Evolutionary conservation across 1,140 invertebrate species (phyloP).

Genomic region (Drosophila asahinai): DNA sequence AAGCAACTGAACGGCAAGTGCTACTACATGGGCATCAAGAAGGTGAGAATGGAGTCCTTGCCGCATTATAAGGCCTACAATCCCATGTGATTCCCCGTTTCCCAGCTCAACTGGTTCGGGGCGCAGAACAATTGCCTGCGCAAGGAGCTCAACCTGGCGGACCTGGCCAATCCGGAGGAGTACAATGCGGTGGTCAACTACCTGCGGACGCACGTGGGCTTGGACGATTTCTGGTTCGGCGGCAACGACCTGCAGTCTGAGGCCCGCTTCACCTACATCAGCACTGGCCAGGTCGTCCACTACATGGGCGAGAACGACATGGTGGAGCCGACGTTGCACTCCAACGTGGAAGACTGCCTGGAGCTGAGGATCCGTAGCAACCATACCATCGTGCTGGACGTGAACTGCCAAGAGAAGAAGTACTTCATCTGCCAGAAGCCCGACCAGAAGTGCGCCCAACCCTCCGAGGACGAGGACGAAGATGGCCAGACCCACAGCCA

Average conservation of each 20-base stretch:
- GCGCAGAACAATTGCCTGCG: conserved; percentile 87
- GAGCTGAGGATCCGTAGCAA: conserved; percentile 55
- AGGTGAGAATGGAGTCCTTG: conserved; percentile 32
- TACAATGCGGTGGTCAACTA: conserved; percentile 29
- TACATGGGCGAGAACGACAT: conserved; percentile 26
- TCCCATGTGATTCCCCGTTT: neutral
- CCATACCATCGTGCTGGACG: conserved; percentile 48
- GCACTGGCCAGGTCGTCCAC: conserved; percentile 34
- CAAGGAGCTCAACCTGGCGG: conserved; percentile 88
- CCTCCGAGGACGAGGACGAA: neutral
- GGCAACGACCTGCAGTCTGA: conserved; percentile 64
- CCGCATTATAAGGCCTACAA: neutral
- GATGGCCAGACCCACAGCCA: conserved; percentile 49
- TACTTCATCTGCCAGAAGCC: conserved; percentile 59
- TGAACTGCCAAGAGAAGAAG: conserved; percentile 60
- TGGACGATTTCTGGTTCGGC: conserved; percentile 67
- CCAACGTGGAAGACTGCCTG: conserved; percentile 68
- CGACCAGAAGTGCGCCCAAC: conserved; percentile 37
- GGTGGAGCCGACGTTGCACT: conserved; percentile 44
- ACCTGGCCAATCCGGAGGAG: conserved; percentile 67
- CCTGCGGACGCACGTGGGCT: conserved; percentile 22
- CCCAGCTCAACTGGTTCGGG: conserved; percentile 68
- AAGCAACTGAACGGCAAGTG: conserved; percentile 56
- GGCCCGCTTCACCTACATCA: conserved; percentile 62
- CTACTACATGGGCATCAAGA: conserved; percentile 60